Evolutionary conservation across 2,888 invertebrate genomes (phyloP).

Genomic region (Cordylochernes scorpioides): DNA sequence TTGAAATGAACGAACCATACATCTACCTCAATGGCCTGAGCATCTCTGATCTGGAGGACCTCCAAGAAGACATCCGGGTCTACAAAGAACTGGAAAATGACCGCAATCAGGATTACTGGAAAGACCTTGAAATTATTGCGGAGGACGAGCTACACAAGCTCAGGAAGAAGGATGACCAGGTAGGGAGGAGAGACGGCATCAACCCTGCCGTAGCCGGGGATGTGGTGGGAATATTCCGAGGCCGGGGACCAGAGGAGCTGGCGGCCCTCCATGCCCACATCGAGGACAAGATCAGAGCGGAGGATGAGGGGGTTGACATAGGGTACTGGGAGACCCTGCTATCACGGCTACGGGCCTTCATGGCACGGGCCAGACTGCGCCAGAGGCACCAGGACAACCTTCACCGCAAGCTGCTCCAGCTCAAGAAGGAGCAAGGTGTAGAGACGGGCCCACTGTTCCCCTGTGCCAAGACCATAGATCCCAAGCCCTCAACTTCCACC

Average conservation of each 20-base stretch:
- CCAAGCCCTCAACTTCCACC: too few species aligned
- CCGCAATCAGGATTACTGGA: conserved; percentile 72
- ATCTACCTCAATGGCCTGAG: conserved; percentile 66
- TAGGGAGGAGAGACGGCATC: conserved; percentile 41
- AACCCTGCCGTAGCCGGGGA: conserved; percentile 72
- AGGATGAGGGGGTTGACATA: conserved; percentile 70
- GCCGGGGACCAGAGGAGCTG: conserved; percentile 66
- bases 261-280: conserved; percentile 55
- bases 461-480: too few species aligned
- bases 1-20: conserved; percentile 95
- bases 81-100: conserved; percentile 75
- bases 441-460: conserved; percentile 23
- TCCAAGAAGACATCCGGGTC: conserved; percentile 78
- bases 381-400: conserved; percentile 78
- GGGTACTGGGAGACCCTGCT: conserved; percentile 92
- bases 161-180: conserved; percentile 30
- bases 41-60: conserved; percentile 69
- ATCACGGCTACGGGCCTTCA: conserved; percentile 83
- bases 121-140: conserved; percentile 78
- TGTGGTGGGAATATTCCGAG: conserved; percentile 65
- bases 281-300: conserved; percentile 52
- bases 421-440: conserved; percentile 58
- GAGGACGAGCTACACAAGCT: conserved; percentile 71
- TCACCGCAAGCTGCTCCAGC: conserved; percentile 53
- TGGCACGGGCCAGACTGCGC: conserved; percentile 64